Conservation (phyloP, 2,113 vertebrate genomes). For the Sakesphorus luctuosus region DNA sequence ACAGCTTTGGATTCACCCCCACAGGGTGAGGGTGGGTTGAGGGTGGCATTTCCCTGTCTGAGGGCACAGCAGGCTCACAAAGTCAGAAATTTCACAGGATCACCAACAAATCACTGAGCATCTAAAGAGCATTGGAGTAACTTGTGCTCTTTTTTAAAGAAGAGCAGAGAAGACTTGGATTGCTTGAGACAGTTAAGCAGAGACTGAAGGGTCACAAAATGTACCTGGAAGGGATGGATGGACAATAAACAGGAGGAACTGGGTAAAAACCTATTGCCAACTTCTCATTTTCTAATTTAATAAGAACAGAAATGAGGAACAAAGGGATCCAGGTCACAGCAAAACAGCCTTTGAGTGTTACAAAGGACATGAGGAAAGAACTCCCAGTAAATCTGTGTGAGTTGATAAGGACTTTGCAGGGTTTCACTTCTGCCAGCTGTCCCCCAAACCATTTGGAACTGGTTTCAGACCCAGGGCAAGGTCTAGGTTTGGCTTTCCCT, state of each 20-base stretch:
- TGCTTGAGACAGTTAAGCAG: background rate
- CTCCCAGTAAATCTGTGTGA: rapidly evolving
- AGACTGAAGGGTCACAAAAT: background rate
- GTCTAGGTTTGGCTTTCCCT: background rate
- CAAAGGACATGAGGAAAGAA: background rate
- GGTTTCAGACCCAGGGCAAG: background rate
- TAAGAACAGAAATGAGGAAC: background rate
- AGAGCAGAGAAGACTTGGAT: background rate
- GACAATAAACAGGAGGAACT: background rate
- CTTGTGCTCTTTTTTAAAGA: background rate
- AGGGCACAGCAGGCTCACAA: background rate
- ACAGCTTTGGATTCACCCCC: background rate
- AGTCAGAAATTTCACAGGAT: background rate
- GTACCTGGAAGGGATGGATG: background rate
- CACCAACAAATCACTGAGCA: background rate
- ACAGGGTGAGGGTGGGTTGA: background rate
- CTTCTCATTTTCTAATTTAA: background rate
- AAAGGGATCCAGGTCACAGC: background rate
- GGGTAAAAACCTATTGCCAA: background rate
- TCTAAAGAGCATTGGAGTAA: background rate
- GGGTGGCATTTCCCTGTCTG: background rate
- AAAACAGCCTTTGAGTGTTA: background rate
- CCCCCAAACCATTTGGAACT: background rate
- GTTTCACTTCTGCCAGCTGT: background rate
- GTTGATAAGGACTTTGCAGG: background rate